These are phyloP conservation scores for Electrophaes corylata DNA, from an alignment of 2,888 invertebrate species.

Conservation along the genomic window DNA sequence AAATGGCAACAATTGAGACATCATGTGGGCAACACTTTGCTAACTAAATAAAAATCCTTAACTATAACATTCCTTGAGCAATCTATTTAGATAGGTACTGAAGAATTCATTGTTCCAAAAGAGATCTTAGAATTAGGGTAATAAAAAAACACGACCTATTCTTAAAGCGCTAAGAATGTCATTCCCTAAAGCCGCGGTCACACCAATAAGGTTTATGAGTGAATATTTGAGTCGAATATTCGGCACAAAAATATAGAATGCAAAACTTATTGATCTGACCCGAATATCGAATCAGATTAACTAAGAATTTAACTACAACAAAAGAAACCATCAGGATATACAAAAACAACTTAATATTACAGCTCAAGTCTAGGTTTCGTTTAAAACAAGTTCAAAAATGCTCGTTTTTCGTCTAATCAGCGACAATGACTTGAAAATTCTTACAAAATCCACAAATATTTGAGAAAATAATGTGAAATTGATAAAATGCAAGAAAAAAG, in stretches of 20 bases:
- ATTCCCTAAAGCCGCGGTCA: constrained; percentile 45
- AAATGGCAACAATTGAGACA: constrained; percentile 35
- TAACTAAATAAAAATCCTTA: constrained; percentile 35
- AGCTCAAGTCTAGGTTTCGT: constrained; percentile 25
- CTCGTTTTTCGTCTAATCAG: constrained; percentile 14
- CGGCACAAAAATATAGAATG: constrained; percentile 12
- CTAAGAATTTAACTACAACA: constrained; percentile 54
- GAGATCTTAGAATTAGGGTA: constrained; percentile 59
- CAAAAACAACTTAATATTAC: constrained; percentile 54
- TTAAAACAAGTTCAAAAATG: constrained; percentile 32
- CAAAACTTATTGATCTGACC: constrained; percentile 39
- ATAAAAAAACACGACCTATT: constrained; percentile 50
- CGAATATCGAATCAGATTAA: constrained; percentile 47
- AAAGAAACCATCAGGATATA: constrained; percentile 48
- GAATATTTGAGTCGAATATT: constrained; percentile 6
- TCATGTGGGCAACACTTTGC: constrained; percentile 33
- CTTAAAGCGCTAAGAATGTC: constrained; percentile 50
- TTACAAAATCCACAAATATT: constrained; percentile 1
- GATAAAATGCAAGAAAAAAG: background rate
- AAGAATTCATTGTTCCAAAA: constrained; percentile 68
- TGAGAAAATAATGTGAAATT: background rate
- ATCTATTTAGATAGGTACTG: constrained; percentile 44
- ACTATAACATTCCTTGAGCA: constrained; percentile 73
- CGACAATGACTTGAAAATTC: constrained; percentile 35
- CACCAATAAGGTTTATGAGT: constrained; percentile 10